Base-by-base conservation (phyloP, 2,888 invertebrate species). In the Sussaba pulchella region DNA sequence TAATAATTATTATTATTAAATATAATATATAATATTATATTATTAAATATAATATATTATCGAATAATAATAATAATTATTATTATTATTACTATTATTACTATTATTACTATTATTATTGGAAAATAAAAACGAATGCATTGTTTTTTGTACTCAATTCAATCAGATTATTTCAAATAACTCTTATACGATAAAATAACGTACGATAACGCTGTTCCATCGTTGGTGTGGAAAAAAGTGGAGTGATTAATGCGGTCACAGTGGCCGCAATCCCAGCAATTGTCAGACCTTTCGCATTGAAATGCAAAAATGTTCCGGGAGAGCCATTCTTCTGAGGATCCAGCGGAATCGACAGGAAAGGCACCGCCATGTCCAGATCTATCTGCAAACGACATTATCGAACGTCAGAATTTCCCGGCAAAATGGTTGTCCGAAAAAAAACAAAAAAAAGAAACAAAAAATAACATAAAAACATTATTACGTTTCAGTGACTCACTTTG, bases 341-440 rank as follows among this genome's bases (percentile, higher is more conserved):
- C 4, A 95, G 91, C 0, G 96, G 96, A 84, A 96, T 94, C n/a
- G 93, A 93, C 21, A 96, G 86, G 84, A 96, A 95, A 0, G 96
- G 96, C 31, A 96, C 93, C 0, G 94, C 93, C 81, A 96, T 94
- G 45, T 95, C 94, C 88, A 96, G 91, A 82, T 95, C 94, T 43
- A 96, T 92, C 96, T 96, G 90, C 39, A 93, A 86, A 19, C 24
- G 10, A n/a, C n/a, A n/a, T n/a, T n/a, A n/a, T n/a, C n/a, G n/a
- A n/a, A n/a, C n/a, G n/a, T n/a, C n/a, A n/a, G n/a, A n/a, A n/a
- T n/a, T n/a, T n/a, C n/a, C n/a, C n/a, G n/a, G n/a, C n/a, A n/a
- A n/a, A n/a, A n/a, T n/a, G n/a, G n/a, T n/a, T n/a, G n/a, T n/a
- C n/a, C n/a, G n/a, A n/a, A n/a, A n/a, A n/a, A n/a, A n/a, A n/a